These are phyloP conservation scores for Caenorhabditis macrosperma DNA, from an alignment of 2,888 invertebrate genomes.

Conservation along the genomic window DNA sequence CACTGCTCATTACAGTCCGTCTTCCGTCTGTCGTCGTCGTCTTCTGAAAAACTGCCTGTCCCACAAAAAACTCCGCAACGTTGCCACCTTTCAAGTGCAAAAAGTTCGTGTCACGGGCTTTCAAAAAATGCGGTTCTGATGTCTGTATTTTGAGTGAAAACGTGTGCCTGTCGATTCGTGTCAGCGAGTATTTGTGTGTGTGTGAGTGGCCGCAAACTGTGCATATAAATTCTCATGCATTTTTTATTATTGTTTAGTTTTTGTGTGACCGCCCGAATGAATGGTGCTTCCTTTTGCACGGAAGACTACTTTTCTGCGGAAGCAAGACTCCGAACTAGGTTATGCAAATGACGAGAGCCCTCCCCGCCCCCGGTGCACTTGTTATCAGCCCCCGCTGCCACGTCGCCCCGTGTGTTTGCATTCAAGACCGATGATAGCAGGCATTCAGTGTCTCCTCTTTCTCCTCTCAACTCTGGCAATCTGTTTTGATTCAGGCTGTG, in stretches of 20 bases:
- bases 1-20: neutral
- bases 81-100: neutral
- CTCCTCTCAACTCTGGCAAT: neutral
- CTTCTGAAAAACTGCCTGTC: neutral
- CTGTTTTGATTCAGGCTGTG: neutral
- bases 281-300: constrained; percentile 13
- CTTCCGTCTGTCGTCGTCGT: neutral
- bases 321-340: neutral
- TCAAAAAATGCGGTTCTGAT: constrained; percentile 16
- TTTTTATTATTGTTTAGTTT: constrained; percentile 51
- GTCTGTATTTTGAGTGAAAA: neutral
- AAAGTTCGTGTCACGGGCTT: neutral
- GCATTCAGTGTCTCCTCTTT: too few species aligned
- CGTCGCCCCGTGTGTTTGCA: neutral
- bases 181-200: neutral
- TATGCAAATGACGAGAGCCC: constrained; percentile 14
- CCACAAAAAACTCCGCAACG: neutral
- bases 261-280: constrained; percentile 10
- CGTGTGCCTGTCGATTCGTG: neutral
- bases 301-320: neutral
- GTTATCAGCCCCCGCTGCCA: neutral
- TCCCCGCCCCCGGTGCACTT: constrained; percentile 10
- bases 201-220: constrained; percentile 27
- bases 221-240: constrained; percentile 54
- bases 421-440: neutral